Base-by-base conservation (phyloP, 2,888 invertebrate genomes). In the Cheilosia variabilis region DNA sequence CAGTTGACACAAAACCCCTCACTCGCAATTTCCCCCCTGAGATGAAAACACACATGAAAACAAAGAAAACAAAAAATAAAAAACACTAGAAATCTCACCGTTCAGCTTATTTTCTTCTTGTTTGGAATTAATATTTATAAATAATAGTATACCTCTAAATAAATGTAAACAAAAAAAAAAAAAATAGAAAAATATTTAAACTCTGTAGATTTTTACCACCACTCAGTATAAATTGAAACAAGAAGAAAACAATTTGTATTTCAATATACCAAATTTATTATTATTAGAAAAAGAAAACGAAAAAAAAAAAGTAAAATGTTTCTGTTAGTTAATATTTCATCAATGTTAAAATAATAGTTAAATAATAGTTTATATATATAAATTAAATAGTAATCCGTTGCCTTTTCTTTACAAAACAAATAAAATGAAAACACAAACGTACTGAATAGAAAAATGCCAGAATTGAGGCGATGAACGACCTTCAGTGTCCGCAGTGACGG, bases 241-340 rank as follows among this genome's bases (percentile, higher is more conserved):
- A 81, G 60, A 81, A 76, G 7, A 66, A 72, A 73, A 76, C 58
- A 66, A 72, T 83, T 86, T 75, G 80, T 84, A 86, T 81, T 81
- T 86, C 72, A 86, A 72, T 86, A 86, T 86, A 81, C 81, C 81
- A 86, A 86, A 86, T 81, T 86, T 82, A 82, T 82, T 71, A 86
- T 72, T 77, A 80, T 45, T 45, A 45, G 17, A 45, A 45, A 45
- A 45, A 45, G 17, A 17, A 47, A 47, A 47, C 7, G 31, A 9
- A 52, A 47, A 47, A 47, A 47, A 47, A 7, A 52, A 52, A 52
- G 22, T 62, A 76, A 57, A 78, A 81, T 81, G 55, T 86, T 86
- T 86, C 80, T 86, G 84, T 86, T 86, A 86, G 80, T 81, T 86
- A 84, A 81, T 86, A 86, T 86, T 81, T 77, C 80, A 81, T 81